Base-by-base conservation (phyloP, 2,888 invertebrate species). In the Pachliopta kotzebuea region DNA sequence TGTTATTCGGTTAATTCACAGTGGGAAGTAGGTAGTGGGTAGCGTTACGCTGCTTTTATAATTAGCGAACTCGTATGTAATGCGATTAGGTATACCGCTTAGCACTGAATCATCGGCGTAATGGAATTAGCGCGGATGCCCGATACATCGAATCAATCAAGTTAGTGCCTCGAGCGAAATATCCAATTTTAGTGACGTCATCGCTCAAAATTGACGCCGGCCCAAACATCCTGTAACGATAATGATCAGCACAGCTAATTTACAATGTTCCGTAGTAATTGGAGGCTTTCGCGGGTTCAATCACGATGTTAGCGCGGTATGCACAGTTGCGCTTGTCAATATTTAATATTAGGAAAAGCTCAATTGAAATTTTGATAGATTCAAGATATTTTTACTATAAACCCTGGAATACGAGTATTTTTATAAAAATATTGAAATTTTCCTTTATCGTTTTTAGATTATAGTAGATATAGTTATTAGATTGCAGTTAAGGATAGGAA, bases 111-210 rank as follows among this genome's bases (percentile, higher is more conserved):
- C 60, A 65, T 60, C 60, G 56, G 18, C 56, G 53, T 65, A 60
- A 65, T 42, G 56, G 60, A 65, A 65, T 65, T 61, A 65, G 60
- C 50, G 37, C 11, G 52, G 52, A 45, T 61, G 60, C 24, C 45
- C 60, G 57, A 56, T 61, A 61, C 52, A 54, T 57, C 53, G 53
- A 65, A 65, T 65, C 60, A 57, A 57, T 65, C 65, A 65, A 29
- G 56, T 42, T 52, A 53, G 56, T 56, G 20, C 56, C 56, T 37
- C 37, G 37, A 59, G 59, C 59, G 63, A 49, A 45, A 58, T 63
- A 59, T 63, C 59, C 63, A 63, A 63, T 63, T 63, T 63, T 63
- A 63, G 53, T 61, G 52, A 57, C 42, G 60, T 61, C 56, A 65
- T 65, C 64, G 60, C 53, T 56, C 64, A 52, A 60, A 63, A 63